phyloP scores from a whole-genome alignment of 2,113 vertebrate species.

The Myodes glareolus region DNA sequence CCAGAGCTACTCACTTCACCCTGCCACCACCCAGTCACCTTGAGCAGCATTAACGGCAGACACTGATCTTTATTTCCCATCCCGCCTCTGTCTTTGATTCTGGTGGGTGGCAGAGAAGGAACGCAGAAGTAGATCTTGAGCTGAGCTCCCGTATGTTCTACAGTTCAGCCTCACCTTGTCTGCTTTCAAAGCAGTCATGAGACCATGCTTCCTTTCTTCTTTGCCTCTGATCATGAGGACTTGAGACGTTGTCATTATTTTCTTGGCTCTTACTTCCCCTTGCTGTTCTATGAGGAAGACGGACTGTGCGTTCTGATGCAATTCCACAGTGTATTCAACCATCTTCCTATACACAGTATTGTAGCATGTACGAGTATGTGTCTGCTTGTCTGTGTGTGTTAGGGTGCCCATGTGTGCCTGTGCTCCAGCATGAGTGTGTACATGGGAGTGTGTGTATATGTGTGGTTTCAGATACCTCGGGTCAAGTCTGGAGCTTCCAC shows the following conservation, averaged over 20 bases:
- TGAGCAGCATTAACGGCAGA: background rate
- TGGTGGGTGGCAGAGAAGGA: background rate
- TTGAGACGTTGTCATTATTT: no score
- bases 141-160: fast-evolving
- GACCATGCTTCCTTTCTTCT: background rate
- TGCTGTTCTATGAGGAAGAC: background rate
- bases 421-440: background rate
- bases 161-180: fast-evolving
- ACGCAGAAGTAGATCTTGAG: background rate
- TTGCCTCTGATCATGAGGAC: fast-evolving
- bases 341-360: background rate
- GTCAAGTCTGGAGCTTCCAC: background rate
- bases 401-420: background rate
- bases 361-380: background rate
- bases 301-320: fast-evolving
- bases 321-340: fast-evolving
- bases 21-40: background rate
- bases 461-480: background rate
- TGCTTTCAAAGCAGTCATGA: background rate
- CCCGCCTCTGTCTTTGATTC: background rate
- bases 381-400: background rate
- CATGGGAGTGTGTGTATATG: background rate
- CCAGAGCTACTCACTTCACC: background rate
- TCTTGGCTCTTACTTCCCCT: background rate
- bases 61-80: no score